These are phyloP conservation scores for Netelia melanura DNA, from an alignment of 2,888 invertebrate species.

Conservation along the genomic window DNA sequence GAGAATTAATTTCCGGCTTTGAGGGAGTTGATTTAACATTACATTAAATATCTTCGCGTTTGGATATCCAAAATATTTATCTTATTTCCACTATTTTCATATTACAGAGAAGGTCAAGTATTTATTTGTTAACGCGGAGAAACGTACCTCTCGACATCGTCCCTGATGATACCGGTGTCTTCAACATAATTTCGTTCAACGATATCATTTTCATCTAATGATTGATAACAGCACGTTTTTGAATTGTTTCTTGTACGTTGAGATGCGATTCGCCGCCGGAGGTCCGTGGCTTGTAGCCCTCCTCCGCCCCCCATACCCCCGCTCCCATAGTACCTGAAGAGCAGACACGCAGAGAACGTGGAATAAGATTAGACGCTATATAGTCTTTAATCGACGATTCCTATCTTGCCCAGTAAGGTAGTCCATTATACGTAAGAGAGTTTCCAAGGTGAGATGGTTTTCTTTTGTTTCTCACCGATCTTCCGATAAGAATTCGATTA, in stretches of 20 bases:
- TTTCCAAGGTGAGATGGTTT: slow-evolving; percentile 21
- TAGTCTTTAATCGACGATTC: slow-evolving; percentile 73
- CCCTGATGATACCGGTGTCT: slow-evolving; percentile 65
- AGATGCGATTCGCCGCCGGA: slow-evolving; percentile 82
- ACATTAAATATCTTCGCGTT: no score
- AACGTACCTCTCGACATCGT: slow-evolving; percentile 77
- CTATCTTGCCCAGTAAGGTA: slow-evolving; percentile 62
- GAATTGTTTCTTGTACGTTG: slow-evolving; percentile 76
- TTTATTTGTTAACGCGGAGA: neutral
- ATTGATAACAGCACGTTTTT: slow-evolving; percentile 67
- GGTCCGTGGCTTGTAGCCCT: slow-evolving; percentile 84
- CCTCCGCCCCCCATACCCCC: slow-evolving; percentile 85
- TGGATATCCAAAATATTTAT: no score
- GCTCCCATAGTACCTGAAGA: slow-evolving; percentile 84
- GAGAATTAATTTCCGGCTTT: neutral
- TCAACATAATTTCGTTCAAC: slow-evolving; percentile 58
- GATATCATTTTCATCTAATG: slow-evolving; percentile 74
- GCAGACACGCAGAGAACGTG: slow-evolving; percentile 12
- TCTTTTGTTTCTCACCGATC: slow-evolving; percentile 13
- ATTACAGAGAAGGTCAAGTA: neutral
- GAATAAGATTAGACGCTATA: neutral
- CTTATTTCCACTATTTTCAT: no score
- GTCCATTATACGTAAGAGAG: slow-evolving; percentile 67
- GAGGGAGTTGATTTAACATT: no score
- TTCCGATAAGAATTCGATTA: slow-evolving; percentile 71